Evolutionary conservation across 1,140 invertebrate genomes (phyloP).

Genomic region (Medauroidea extradentata): DNA sequence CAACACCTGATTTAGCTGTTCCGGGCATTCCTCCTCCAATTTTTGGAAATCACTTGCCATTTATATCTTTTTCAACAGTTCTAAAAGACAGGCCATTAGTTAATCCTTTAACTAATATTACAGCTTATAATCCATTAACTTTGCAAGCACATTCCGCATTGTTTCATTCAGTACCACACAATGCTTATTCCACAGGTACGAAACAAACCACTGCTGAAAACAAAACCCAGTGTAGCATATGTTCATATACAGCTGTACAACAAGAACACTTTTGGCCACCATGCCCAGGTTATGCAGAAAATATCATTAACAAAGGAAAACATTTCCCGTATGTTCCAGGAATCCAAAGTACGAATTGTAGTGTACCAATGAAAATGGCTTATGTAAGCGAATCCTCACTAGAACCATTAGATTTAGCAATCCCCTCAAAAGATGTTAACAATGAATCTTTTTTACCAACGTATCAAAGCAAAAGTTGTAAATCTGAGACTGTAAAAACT

Average conservation of each 20-base stretch:
- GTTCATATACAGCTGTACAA: too few relatives aligned
- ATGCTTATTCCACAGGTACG: too few relatives aligned
- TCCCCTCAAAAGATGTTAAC: conserved; percentile 1
- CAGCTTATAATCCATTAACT: conserved; percentile 66
- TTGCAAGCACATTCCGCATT: conserved; percentile 21
- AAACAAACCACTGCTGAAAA: too few relatives aligned
- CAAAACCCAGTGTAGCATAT: too few relatives aligned
- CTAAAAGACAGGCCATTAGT: conserved; percentile 24
- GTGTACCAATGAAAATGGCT: not conserved
- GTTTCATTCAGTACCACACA: too few relatives aligned
- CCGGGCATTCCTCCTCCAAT: conserved; percentile 30
- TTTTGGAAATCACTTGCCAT: conserved; percentile 6
- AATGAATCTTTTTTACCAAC: too few relatives aligned
- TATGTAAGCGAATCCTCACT: conserved; percentile 22
- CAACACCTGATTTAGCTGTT: conserved; percentile 53
- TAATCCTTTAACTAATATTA: conserved; percentile 51
- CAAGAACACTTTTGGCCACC: too few relatives aligned
- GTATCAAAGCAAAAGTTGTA: too few relatives aligned
- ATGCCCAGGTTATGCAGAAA: conserved; percentile 1
- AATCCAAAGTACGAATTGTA: conserved; percentile 53
- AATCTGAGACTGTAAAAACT: too few relatives aligned
- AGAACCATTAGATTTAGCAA: conserved; percentile 41
- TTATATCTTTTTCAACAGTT: conserved; percentile 5
- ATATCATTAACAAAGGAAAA: conserved; percentile 53
- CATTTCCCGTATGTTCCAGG: conserved; percentile 77